Conservation (phyloP, 2,797 vertebrate species). For the Rachycentron canadum region DNA sequence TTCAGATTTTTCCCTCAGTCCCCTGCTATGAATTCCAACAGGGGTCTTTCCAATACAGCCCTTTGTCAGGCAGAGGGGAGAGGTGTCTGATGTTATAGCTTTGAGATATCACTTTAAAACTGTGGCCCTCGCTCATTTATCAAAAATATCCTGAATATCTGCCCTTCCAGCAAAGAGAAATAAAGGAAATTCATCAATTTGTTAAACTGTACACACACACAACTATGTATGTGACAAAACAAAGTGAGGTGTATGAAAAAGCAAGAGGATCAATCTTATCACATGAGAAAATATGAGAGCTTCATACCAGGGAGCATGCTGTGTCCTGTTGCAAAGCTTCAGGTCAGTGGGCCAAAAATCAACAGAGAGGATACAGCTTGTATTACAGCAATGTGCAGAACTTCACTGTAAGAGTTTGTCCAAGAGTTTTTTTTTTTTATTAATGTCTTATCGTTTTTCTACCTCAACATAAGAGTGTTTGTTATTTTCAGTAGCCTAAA, state of each 20-base stretch:
- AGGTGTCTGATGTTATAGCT: slow-evolving; percentile 3
- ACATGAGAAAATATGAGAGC: neutral
- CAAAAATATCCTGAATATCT: neutral
- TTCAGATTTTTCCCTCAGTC: slow-evolving; percentile 39
- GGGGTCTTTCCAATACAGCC: slow-evolving; percentile 10
- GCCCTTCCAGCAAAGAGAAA: neutral
- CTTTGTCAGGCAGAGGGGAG: slow-evolving; percentile 11
- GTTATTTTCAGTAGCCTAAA: slow-evolving; percentile 18
- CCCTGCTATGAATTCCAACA: slow-evolving; percentile 37
- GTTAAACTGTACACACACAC: neutral
- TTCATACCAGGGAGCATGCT: slow-evolving; percentile 22
- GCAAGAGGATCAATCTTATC: slow-evolving; percentile 2
- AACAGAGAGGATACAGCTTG: neutral
- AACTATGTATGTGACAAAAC: neutral
- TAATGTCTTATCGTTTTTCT: neutral
- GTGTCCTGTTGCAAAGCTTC: slow-evolving; percentile 32
- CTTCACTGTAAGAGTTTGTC: neutral
- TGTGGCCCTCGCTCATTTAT: neutral
- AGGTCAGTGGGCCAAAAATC: slow-evolving; percentile 9
- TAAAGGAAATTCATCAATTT: neutral
- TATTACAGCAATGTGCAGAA: neutral
- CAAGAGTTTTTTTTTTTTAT: too few species aligned
- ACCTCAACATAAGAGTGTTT: slow-evolving; percentile 16
- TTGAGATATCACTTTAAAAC: slow-evolving; percentile 7
- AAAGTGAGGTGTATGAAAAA: neutral